phyloP scores from a whole-genome alignment of 2,797 vertebrate genomes.

The Gambelia wislizenii region DNA sequence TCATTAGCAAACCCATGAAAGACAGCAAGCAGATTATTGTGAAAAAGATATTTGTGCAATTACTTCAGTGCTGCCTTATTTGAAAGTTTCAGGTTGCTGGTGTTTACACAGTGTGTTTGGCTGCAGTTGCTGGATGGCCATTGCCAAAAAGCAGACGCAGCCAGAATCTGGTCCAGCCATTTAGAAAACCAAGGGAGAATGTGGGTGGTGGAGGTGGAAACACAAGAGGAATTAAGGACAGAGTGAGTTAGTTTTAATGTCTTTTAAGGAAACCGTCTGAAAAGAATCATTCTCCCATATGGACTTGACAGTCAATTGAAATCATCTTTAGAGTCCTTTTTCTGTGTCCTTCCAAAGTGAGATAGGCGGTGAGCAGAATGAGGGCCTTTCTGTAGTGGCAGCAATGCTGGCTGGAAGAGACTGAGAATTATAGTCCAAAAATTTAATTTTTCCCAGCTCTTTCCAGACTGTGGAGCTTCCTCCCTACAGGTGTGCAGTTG shows the following conservation, averaged over 20 bases:
- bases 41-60: slow-evolving; percentile 51
- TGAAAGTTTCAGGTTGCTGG: slow-evolving; percentile 54
- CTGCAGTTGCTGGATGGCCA: slow-evolving; percentile 36
- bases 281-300: neutral
- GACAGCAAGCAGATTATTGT: slow-evolving; percentile 71
- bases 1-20: slow-evolving; percentile 66
- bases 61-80: slow-evolving; percentile 58
- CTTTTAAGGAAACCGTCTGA: neutral
- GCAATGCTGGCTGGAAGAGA: too few relatives aligned
- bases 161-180: slow-evolving; percentile 36
- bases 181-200: neutral
- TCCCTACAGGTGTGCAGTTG: neutral
- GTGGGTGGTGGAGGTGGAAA: neutral
- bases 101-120: slow-evolving; percentile 51
- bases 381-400: neutral
- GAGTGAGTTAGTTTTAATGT: neutral
- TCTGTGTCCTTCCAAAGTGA: neutral
- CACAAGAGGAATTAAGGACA: slow-evolving; percentile 20
- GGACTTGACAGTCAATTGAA: neutral
- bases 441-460: too few relatives aligned
- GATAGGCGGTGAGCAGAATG: neutral
- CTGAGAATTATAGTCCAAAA: too few relatives aligned
- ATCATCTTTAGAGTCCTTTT: neutral
- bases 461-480: too few relatives aligned
- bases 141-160: slow-evolving; percentile 62